Conservation (phyloP, 2,888 invertebrate genomes). For the Drosophila kokeensis region DNA sequence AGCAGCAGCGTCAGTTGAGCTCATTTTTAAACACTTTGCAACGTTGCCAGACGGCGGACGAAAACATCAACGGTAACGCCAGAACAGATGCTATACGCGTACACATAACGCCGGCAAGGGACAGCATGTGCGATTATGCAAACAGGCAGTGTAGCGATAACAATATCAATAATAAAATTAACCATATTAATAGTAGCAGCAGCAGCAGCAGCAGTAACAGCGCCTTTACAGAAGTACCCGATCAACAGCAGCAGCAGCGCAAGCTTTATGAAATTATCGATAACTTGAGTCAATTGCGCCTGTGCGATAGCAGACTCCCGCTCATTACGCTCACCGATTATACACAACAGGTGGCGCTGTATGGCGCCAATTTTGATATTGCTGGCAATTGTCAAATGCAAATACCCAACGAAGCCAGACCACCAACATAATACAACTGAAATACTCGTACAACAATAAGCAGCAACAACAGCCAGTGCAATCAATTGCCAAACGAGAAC, state of each 20-base stretch:
- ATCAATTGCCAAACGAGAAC: constrained; percentile 45
- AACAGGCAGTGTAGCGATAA: constrained; percentile 20
- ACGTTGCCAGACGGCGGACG: constrained; percentile 31
- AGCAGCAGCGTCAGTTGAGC: constrained; percentile 33
- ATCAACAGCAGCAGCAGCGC: constrained; percentile 46
- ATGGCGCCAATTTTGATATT: constrained; percentile 55
- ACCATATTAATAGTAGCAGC: not conserved
- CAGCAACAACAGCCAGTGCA: constrained; percentile 26
- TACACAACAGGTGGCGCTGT: constrained; percentile 64
- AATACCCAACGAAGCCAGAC: constrained; percentile 79
- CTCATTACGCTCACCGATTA: constrained; percentile 84
- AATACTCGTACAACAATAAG: constrained; percentile 28
- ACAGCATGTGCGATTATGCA: constrained; percentile 63
- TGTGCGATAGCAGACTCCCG: constrained; percentile 75
- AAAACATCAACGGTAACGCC: not conserved
- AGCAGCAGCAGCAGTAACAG: constrained; percentile 21
- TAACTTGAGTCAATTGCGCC: constrained; percentile 76
- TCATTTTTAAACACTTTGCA: constrained; percentile 53
- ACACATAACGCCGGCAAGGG: constrained; percentile 66
- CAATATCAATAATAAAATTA: constrained; percentile 7
- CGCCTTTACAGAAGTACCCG: constrained; percentile 15
- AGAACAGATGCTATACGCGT: constrained; percentile 71
- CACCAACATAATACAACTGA: constrained; percentile 64
- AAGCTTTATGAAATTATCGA: constrained; percentile 79
- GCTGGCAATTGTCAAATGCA: constrained; percentile 56